Base-by-base conservation (phyloP, 2,797 vertebrate species). In the Enteromius argenteus region DNA sequence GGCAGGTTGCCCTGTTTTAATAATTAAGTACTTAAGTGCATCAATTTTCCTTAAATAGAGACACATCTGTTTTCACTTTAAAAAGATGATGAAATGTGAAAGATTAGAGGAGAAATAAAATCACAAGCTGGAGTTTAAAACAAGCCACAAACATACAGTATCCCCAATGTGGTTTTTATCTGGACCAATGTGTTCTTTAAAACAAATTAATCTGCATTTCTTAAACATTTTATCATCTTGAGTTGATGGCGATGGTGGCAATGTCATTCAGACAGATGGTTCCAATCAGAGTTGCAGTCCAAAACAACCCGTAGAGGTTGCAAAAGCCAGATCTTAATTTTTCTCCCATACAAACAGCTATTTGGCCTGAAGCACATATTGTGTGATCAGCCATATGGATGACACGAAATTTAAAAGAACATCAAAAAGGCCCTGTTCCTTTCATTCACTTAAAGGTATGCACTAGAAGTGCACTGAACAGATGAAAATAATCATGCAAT, bases 341-440 rank as follows among this genome's bases (percentile, higher is more conserved):
- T 64, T 39, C 51, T 66, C 77, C 42, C 58, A 39, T 49, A 74
- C 73, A 84, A 80, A 79, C 67, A 60, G 64, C 66, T 69, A 84
- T 81, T 76, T 84, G 42, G 42, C 79, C 77, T 42, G 51, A 35
- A 27, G 46, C 73, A 23, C 68, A 69, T 53, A 44, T 39, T 75
- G 35, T 80, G 80, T 81, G 82, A 86, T 58, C 62, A 51, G 60
- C 77, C 86, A 86, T 86, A 86, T 86, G 85, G 85, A 79, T 8
- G 23, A 85, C 27, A 27, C 27, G 51, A 74, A 71, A 32, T 13
- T 51, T 56, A 71, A 76, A 84, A 76, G 68, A 74, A 87, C 49
- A 80, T 85, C 23, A 85, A 80, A 79, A 80, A 42, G 71, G 39
- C 64, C 21, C 37, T 35, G 23, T 17, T 80, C 39, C 39, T 62